Base-by-base conservation (phyloP, 2,797 vertebrate genomes). In the Sylvia borin region DNA sequence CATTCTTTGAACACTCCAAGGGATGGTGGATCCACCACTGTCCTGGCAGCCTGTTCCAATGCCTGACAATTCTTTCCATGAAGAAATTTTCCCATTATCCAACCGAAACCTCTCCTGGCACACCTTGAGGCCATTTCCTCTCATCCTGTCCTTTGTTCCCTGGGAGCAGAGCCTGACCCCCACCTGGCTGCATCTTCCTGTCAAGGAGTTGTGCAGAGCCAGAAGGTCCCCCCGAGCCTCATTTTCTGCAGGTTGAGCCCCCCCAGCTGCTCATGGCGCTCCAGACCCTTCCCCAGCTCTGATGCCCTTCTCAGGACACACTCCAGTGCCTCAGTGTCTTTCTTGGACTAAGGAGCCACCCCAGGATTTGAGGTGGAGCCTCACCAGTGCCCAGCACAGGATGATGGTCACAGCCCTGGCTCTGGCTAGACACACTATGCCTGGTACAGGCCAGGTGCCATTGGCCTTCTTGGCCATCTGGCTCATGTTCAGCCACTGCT, bases 101-200 rank as follows among this genome's bases (percentile, higher is more conserved):
- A 67, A 53, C 10, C 11, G 54, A 61, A 55, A 68, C 16, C 26
- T 34, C 61, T 60, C 22, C 31, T 42, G 32, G 34, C 26, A 54
- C 26, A 48, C 16, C 31, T 26, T 54, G 70, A 67, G 21, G 29
- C 42, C 1, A 0, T 67, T 61, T 66, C 42, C 42, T 42, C 42
- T 81, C 14, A 1, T 32, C 36, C 34, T 27, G 31, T 60, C 34
- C 13, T 42, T 43, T 53, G 31, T 11, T 42, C 42, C 7, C 9
- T 48, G 42, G 36, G 22, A 75, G 21, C 18, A 81, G 31, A 68
- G 54, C 26, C 29, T 0, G 0, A n/a, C 15, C 26, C 4, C 55
- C 16, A 32, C 31, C 40, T 20, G 47, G 62, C 40, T 61, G 18
- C 31, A 11, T 2, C 31, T 6, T 81, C 31, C 16, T 61, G 15